A percentile compares a stretch with the other conserved stretches of the same genome.
Evolutionary conservation across 2,113 vertebrate species (phyloP).

Genomic region (Hipposideros armiger): DNA sequence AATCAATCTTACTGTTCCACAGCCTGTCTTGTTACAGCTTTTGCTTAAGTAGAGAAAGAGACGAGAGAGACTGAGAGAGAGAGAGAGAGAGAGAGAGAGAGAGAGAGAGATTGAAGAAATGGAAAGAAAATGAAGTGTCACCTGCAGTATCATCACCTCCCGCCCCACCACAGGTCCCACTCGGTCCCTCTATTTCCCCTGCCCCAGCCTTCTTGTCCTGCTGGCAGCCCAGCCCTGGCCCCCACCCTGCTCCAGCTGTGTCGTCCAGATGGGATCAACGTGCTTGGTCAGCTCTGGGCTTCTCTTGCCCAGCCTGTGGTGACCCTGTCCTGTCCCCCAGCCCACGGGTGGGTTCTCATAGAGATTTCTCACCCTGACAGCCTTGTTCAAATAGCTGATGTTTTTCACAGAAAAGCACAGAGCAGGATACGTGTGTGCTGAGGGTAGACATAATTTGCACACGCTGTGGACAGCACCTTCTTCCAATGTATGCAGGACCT

Average conservation of each 20-base stretch:
- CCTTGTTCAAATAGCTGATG: neutral
- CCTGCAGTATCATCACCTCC: neutral
- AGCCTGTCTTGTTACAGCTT: constrained; percentile 75
- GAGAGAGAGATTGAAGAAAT: neutral
- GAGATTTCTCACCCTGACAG: constrained; percentile 25
- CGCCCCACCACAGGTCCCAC: fast-evolving
- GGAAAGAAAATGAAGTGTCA: neutral
- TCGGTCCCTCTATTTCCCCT: neutral
- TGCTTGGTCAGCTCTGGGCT: neutral
- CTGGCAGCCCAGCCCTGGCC: too few relatives aligned
- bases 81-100: neutral
- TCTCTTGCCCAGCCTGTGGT: neutral
- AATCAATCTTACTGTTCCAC: constrained; percentile 82
- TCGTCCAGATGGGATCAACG: neutral
- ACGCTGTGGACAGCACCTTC: neutral
- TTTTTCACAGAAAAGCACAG: constrained; percentile 23
- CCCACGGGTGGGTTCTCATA: neutral
- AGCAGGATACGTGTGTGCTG: neutral
- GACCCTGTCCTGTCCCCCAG: neutral
- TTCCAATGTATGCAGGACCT: neutral
- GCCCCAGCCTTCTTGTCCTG: neutral
- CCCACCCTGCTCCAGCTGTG: neutral
- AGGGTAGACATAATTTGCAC: neutral
- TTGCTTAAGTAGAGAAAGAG: constrained; percentile 73
- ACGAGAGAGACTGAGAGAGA: neutral